Percentiles rank a stretch among this genome's conserved stretches.
Conservation (phyloP, 1,140 invertebrate species). For the Micrasema minimum region DNA sequence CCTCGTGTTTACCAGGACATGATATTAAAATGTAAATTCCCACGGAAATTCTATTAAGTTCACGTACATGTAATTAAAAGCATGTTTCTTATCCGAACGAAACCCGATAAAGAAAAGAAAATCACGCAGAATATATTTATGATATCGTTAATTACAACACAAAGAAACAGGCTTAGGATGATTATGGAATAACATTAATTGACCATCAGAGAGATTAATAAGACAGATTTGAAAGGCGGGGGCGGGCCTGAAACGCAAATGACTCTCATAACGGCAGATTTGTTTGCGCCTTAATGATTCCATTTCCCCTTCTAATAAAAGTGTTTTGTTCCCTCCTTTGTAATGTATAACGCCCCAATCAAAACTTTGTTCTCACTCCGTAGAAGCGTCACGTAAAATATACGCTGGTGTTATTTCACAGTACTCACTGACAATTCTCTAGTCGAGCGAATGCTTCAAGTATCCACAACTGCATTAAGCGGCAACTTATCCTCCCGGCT, state of each 20-base stretch:
- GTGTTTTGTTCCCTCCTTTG: slow-evolving; percentile 27
- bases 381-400: slow-evolving; percentile 9
- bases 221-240: slow-evolving; percentile 15
- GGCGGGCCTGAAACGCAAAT: slow-evolving; percentile 12
- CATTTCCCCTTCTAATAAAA: slow-evolving; percentile 6
- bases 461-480: no score
- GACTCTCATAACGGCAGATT: slow-evolving; percentile 21
- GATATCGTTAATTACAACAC: slow-evolving; percentile 39
- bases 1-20: no score
- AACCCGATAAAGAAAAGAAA: no score
- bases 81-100: no score
- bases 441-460: no score
- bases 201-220: slow-evolving; percentile 33
- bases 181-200: slow-evolving; percentile 34
- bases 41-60: no score
- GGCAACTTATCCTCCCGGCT: no score
- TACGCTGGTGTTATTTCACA: neutral
- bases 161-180: slow-evolving; percentile 18
- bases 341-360: slow-evolving; percentile 20
- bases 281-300: slow-evolving; percentile 11
- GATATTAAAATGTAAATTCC: no score
- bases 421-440: no score
- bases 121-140: slow-evolving; percentile 25
- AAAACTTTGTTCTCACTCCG: slow-evolving; percentile 4
- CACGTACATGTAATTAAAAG: no score